Percentiles rank a stretch among this genome's conserved stretches.
These are phyloP conservation scores for Podilymbus podiceps DNA, from an alignment of 2,113 vertebrate species.

Conservation along the genomic window DNA sequence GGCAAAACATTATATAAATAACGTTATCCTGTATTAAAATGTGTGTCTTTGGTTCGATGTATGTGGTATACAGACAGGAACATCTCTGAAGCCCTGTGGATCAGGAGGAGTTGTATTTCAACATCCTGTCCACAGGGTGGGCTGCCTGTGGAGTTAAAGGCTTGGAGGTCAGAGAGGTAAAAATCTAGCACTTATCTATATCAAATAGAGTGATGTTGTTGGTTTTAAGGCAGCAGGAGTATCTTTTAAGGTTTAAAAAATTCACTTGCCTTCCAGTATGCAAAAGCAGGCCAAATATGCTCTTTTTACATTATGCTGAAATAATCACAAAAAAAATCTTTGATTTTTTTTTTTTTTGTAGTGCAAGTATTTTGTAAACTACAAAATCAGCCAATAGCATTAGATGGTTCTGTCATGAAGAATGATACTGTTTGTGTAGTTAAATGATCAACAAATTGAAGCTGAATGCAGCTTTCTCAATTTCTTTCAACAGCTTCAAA, in stretches of 20 bases:
- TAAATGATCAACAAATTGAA: not conserved
- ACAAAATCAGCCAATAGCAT: not conserved
- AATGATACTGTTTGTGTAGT: not conserved
- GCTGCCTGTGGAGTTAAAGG: not conserved
- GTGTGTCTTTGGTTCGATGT: not conserved
- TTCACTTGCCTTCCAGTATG: not conserved
- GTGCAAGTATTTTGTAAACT: not conserved
- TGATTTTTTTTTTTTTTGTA: not conserved
- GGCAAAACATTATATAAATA: not conserved
- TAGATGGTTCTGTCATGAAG: not conserved
- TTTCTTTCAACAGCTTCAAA: slow-evolving; percentile 28
- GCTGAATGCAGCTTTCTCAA: not conserved
- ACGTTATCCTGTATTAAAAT: not conserved
- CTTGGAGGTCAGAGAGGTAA: not conserved
- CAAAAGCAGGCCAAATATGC: not conserved
- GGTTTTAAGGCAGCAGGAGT: not conserved
- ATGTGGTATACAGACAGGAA: not conserved
- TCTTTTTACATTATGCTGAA: not conserved
- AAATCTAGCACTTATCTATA: not conserved
- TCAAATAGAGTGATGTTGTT: not conserved
- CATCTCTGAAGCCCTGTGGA: not conserved
- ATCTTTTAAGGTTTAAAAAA: not conserved
- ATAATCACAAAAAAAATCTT: not conserved
- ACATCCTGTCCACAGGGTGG: not conserved
- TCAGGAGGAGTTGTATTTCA: not conserved